Base-by-base conservation (phyloP, 2,113 vertebrate genomes). In the Lepisosteus osseus region DNA sequence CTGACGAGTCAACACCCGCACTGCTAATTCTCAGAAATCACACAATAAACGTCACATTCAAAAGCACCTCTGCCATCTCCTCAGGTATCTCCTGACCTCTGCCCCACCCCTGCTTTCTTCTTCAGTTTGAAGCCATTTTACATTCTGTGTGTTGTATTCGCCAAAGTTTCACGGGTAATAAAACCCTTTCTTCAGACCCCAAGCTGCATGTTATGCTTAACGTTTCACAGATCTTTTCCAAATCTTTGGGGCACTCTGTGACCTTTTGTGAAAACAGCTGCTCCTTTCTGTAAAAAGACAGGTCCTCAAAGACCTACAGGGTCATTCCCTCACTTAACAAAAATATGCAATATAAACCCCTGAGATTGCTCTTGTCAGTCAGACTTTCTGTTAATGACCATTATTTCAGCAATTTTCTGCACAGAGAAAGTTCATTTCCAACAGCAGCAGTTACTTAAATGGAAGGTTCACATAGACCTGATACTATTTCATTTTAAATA, bases 121-220 rank as follows among this genome's bases (percentile, higher is more conserved):
- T 73, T 61, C 72, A 67, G 67, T 61, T 76, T 70, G 61, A 80
- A 74, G 75, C 47, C 47, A 29, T 29, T 29, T 29, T 29, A 29
- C 29, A 29, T 74, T 76, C 41, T n/a, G 64, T 13, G 42, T 66
- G 64, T 47, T 66, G 81, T 75, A 72, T 73, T 78, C 77, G 54
- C 77, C 66, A 73, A 78, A 85, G 78, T 89, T 90, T 88, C 81
- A 87, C 85, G 86, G 85, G 74, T 82, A 77, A 78, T 90, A 87
- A 87, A 90, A 79, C 68, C 78, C 73, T 67, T 6, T 65, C 67
- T 45, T 54, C 56, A 11, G 57, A 69, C 59, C 41, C 56, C 3
- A 17, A 64, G 69, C 51, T 62, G 61, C 68, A 61, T 4, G 42
- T 75, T 61, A 7, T 15, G 54, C 63, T 57, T 69, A 63, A 69